These are phyloP conservation scores for Lypha dubia DNA, from an alignment of 2,888 invertebrate genomes.

Conservation along the genomic window DNA sequence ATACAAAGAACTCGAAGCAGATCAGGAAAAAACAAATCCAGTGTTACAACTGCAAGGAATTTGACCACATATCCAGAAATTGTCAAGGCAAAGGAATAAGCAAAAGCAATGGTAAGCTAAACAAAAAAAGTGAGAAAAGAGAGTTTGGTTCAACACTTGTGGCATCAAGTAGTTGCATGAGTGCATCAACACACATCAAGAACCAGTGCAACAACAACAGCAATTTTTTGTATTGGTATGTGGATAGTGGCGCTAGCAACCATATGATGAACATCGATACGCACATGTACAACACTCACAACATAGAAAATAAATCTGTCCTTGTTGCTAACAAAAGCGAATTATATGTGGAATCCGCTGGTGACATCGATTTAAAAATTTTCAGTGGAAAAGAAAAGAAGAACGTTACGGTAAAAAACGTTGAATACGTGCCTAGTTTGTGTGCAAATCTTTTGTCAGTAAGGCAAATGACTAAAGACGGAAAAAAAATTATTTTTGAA, in stretches of 20 bases:
- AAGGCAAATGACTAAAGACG: constrained; percentile 60
- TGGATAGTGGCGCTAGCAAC: no score
- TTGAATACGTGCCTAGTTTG: constrained; percentile 66
- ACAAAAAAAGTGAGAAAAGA: constrained; percentile 35
- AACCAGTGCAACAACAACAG: no score
- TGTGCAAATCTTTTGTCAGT: constrained; percentile 66
- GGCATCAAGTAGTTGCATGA: constrained; percentile 29
- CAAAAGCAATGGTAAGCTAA: neutral
- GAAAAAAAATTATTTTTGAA: constrained; percentile 72
- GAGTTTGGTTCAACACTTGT: neutral
- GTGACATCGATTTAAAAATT: no score
- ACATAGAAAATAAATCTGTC: neutral
- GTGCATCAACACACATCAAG: no score
- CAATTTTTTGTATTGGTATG: no score
- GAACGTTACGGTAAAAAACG: constrained; percentile 54
- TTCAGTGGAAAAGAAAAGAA: constrained; percentile 21
- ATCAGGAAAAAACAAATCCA: no score
- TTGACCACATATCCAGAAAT: constrained; percentile 2
- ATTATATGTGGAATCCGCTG: neutral
- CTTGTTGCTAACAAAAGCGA: neutral
- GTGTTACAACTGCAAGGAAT: no score
- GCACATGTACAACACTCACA: no score
- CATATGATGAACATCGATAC: no score
- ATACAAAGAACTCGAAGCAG: no score
- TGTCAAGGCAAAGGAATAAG: neutral